phyloP scores from a whole-genome alignment of 2,888 invertebrate species.

The Sinohyriopsis cumingii region DNA sequence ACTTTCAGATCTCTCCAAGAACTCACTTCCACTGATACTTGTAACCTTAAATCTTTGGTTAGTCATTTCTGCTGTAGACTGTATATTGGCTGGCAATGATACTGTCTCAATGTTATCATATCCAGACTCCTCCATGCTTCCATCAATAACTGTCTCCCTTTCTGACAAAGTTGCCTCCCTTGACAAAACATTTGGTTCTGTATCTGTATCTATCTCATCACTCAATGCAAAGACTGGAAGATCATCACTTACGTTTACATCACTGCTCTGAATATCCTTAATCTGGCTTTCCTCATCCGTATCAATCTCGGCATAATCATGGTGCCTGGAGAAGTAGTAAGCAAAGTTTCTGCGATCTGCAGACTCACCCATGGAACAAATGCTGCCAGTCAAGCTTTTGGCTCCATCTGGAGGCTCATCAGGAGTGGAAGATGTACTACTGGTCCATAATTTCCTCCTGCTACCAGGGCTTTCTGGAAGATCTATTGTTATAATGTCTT shows the following conservation, averaged over 20 bases:
- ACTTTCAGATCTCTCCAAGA: no score
- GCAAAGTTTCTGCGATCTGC: slow-evolving; percentile 8
- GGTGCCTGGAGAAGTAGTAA: slow-evolving; percentile 53
- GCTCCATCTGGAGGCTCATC: slow-evolving; percentile 20
- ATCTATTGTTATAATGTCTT: slow-evolving; percentile 32
- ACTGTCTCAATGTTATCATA: slow-evolving; percentile 3
- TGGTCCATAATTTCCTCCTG: slow-evolving; percentile 40
- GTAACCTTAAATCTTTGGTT: no score
- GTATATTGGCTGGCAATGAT: slow-evolving; percentile 4
- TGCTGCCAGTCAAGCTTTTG: not conserved
- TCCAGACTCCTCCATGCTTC: no score
- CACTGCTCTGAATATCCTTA: no score
- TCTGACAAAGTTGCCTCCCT: no score
- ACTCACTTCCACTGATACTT: no score
- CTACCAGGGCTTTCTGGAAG: slow-evolving; percentile 50
- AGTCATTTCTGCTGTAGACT: no score
- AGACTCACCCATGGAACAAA: slow-evolving; percentile 1
- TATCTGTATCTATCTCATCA: no score
- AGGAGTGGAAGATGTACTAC: slow-evolving; percentile 25
- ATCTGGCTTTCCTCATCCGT: slow-evolving; percentile 31
- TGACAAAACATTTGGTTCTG: no score
- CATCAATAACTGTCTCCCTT: no score
- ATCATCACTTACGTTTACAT: no score
- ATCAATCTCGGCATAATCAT: slow-evolving; percentile 64
- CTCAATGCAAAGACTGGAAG: no score